Evolutionary conservation across 2,888 invertebrate genomes (phyloP), one percentile per base, ranked within the genome.

Genomic region (Acanthosoma haemorrhoidale): DNA sequence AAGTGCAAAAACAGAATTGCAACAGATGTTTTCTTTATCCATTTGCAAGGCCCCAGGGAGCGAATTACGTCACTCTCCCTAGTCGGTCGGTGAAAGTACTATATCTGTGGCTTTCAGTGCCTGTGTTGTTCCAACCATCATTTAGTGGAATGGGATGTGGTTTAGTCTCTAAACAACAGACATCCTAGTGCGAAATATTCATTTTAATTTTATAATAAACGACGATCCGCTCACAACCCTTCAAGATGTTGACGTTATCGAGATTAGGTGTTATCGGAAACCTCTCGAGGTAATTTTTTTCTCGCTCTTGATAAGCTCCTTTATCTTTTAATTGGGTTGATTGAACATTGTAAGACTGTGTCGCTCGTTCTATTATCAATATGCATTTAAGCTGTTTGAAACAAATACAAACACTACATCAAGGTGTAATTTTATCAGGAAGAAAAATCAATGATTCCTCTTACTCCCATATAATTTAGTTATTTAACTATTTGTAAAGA

Each of bases 211-310:
- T 16, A 5, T 15, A 38, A 61, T 38, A 32, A 16, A 15, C 9
- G 15, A 15, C 34, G 36, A 61, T 61, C 13, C 21, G 21, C n/a
- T 38, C 21, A 36, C 16, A 25, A 1, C 8, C 4, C 16, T 61
- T 21, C 29, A 67, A 66, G 66, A 73, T 73, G 73, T 70, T 73
- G 66, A 51, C 71, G 41, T 68, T 73, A 70, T 74, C 73, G 32
- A 70, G 74, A 36, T 68, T 73, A 67, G 71, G 71, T 63, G 71
- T 74, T 69, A 73, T 73, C 72, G 70, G 71, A 41, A 70, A 72
- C 39, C 69, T 74, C 36, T 72, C 73, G 69, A 73, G 74, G 74
- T 73, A 72, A 43, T 61, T 41, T 41, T 64, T 66, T 66, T 16
- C 43, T 4, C 58, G 4, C 16, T 31, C n/a, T 51, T 67, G 18